These are phyloP conservation scores for Forficula auricularia DNA, from an alignment of 1,140 invertebrate species.

Conservation along the genomic window DNA sequence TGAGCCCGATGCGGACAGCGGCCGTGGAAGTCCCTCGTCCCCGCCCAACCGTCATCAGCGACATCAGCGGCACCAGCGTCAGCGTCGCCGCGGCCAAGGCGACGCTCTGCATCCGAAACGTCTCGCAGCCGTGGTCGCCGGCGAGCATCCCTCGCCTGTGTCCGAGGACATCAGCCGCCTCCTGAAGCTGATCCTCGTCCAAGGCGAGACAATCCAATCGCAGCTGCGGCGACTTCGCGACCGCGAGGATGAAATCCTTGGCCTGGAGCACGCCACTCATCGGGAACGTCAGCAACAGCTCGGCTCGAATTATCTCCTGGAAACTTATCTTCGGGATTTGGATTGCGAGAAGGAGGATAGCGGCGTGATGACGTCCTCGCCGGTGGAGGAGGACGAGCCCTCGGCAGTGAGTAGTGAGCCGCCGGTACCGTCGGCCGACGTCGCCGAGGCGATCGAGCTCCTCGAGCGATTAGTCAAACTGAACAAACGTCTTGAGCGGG, in stretches of 20 bases:
- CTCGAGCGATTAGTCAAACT: conserved; percentile 50
- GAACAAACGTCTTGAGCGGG: conserved; percentile 47
- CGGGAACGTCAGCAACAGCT: conserved; percentile 45
- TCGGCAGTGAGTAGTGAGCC: not conserved
- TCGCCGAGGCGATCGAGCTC: conserved; percentile 28
- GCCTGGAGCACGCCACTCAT: conserved; percentile 58
- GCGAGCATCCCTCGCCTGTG: conserved; percentile 15
- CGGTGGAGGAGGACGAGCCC: not conserved
- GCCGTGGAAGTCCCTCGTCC: conserved; percentile 13
- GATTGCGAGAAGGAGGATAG: conserved; percentile 35
- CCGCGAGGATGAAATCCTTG: conserved; percentile 57
- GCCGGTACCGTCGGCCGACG: not conserved
- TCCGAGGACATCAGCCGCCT: conserved; percentile 41
- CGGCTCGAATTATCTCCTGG: conserved; percentile 62
- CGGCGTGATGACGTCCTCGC: conserved; percentile 24
- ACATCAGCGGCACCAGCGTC: conserved; percentile 7
- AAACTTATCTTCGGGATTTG: conserved; percentile 49
- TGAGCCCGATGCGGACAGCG: conserved; percentile 17
- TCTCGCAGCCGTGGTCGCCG: conserved; percentile 11
- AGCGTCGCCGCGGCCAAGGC: conserved; percentile 2
- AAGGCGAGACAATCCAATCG: conserved; percentile 60
- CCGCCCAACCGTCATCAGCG: conserved; percentile 9
- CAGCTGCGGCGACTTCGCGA: conserved; percentile 47
- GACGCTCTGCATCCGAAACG: conserved; percentile 16
- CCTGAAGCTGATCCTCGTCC: conserved; percentile 56